Base-by-base conservation (phyloP, 2,797 vertebrate genomes). In the Scomberomorus guttatus region DNA sequence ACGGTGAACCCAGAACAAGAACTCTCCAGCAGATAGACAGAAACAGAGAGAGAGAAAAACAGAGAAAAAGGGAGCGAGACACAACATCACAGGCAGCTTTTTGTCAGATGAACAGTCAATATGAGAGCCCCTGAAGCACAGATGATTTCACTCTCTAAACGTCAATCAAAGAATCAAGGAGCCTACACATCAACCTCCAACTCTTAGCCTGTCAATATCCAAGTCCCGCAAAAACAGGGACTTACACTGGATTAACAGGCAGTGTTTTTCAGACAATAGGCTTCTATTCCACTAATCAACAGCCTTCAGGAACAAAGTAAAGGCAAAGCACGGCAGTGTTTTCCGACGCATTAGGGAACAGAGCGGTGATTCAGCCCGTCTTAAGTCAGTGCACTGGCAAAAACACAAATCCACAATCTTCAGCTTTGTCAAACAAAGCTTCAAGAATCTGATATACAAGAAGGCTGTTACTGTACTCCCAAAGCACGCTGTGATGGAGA, bases 21-120 rank as follows among this genome's bases (percentile, higher is more conserved):
- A 75, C 75, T 79, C 80, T 57, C 69, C 64, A 75, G 39, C 46
- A 81, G 66, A 80, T n/a, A 59, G 61, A 77, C 46, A 82, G 85
- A 85, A 81, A 78, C 71, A 56, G 37, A 60, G 56, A 17, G 56
- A 17, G 57, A 50, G 17, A 58, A 64, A 18, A 57, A 79, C 44
- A 66, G 14, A 65, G 37, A 64, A 59, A 61, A 37, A 66, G 5
- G 56, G 78, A 64, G 71, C 52, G 50, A 69, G 64, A 79, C 24
- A 74, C 70, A 77, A 72, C 77, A 87, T 88, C 83, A 87, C 60
- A 84, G 48, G 71, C 72, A 74, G 82, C 79, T 77, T 88, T 87
- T 84, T 89, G 82, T 89, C 83, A 86, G 80, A 85, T 80, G 51
- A 84, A 86, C 56, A 76, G 90, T 91, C 86, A 85, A 90, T 87